Conservation (phyloP, 2,113 vertebrate genomes). For the Ivindomyrus marchei region DNA sequence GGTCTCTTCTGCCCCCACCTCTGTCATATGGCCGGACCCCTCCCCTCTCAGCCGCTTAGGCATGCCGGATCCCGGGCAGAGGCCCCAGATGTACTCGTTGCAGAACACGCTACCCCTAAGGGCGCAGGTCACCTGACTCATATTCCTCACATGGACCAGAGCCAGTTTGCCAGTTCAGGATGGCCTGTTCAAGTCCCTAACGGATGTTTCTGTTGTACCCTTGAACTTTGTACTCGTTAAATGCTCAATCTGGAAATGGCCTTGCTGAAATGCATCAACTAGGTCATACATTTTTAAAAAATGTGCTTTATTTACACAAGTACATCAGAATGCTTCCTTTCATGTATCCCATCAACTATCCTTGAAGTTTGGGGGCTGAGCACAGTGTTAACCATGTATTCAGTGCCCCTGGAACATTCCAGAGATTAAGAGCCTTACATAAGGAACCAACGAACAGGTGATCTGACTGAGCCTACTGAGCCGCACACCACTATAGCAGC, state of each 20-base stretch:
- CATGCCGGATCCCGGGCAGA: background rate
- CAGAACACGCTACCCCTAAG: background rate
- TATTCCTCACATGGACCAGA: background rate
- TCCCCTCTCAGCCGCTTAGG: background rate
- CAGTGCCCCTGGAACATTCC: background rate
- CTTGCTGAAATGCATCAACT: background rate
- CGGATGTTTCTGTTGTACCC: background rate
- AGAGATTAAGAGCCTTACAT: background rate
- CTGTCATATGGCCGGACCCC: background rate
- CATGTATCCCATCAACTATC: background rate
- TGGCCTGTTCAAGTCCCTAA: background rate
- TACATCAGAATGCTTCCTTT: background rate
- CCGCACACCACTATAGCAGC: background rate
- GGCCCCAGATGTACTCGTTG: background rate
- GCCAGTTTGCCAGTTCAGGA: background rate
- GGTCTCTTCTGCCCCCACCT: background rate
- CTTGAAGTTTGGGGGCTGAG: too few species aligned
- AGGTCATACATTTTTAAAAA: background rate
- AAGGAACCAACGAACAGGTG: background rate
- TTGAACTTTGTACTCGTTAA: background rate
- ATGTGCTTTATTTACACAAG: background rate
- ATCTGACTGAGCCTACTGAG: background rate
- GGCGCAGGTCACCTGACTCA: background rate
- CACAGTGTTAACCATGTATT: background rate
- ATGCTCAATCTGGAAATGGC: background rate